Conservation (phyloP, 2,113 vertebrate genomes). For the Tautogolabrus adspersus region DNA sequence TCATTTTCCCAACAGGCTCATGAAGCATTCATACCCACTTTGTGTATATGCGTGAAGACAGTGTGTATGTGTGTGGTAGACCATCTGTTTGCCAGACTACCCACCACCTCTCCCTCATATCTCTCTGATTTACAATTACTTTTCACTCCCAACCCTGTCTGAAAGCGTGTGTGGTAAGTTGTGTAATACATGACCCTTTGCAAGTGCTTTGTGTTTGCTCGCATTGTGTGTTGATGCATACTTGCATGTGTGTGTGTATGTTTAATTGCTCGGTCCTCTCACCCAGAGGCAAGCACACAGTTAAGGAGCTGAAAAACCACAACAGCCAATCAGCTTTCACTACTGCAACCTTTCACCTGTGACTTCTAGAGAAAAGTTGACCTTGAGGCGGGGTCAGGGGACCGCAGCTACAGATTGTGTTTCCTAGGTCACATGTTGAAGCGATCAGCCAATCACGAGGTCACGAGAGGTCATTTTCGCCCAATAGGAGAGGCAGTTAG, state of each 20-base stretch:
- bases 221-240: not conserved
- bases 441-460: conserved; percentile 78
- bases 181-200: conserved; percentile 65
- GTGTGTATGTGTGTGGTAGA: conserved; percentile 44
- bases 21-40: conserved; percentile 62
- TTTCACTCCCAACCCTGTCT: conserved; percentile 72
- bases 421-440: conserved; percentile 84
- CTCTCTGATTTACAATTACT: conserved; percentile 80
- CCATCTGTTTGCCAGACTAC: conserved; percentile 79
- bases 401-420: conserved; percentile 76
- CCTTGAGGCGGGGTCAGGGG: conserved; percentile 77
- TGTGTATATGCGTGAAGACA: not conserved
- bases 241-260: conserved; percentile 10
- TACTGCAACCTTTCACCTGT: conserved; percentile 54
- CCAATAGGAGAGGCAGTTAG: conserved; percentile 75
- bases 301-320: conserved; percentile 51
- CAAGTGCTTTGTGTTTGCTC: conserved; percentile 34
- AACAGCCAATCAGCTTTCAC: conserved; percentile 71
- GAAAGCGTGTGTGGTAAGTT: conserved; percentile 70
- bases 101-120: conserved; percentile 75
- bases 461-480: conserved; percentile 67
- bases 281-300: conserved; percentile 72
- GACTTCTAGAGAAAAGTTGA: conserved; percentile 74
- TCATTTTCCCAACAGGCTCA: conserved; percentile 73
- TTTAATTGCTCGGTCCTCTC: conserved; percentile 67